Evolutionary conservation across 92 coral and sea anemone genomes (phyloP), one percentile per base, ranked within the genome.

Genomic region (Umimayanthus kanabou): DNA sequence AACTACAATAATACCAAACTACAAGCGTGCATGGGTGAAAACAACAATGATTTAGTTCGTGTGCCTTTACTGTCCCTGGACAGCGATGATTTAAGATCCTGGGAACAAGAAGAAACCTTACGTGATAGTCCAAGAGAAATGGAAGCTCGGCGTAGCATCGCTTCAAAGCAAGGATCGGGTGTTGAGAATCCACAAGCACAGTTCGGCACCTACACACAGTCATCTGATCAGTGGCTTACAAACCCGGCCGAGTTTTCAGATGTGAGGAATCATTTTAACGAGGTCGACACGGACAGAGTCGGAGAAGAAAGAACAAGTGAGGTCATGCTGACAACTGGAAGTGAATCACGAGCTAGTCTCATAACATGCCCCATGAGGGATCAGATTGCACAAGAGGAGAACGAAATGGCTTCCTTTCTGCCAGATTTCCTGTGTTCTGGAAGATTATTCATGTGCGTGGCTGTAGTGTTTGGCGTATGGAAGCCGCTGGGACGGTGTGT

Each of bases 401-500:
- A 61, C 73, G 72, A 80, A 57, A 80, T 80, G 14, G 72, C 53
- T 65, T 80, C 85, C 11, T 58, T 8, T 16, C 29, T 80, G 22
- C 85, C 85, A 30, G 50, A 58, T 80, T 80, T 80, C 71, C n/a
- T 58, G 22, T 80, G 73, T 64, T 61, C 91, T 9, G 29, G 88
- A 67, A 29, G 57, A 3, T 55, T 65, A 43, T 86, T 83, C 15
- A 30, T 76, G 81, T 61, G 81, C 67, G 73, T 84, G 57, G 91
- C 91, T 65, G 78, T 64, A 16, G 37, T 69, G 2, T 70, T 76
- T 16, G 88, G 91, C 20, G 39, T 89, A 47, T 89, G 91, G 91
- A 33, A 39, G 50, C 82, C 84, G 2, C 78, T 87, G 16, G 75
- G 81, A 0, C 29, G 77, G 82, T 77, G 74, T 64, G 30, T 74